A percentile compares a stretch with the other conserved stretches of the same genome.
phyloP scores from a whole-genome alignment of 1,140 invertebrate species.

The Adoxophyes honmai region DNA sequence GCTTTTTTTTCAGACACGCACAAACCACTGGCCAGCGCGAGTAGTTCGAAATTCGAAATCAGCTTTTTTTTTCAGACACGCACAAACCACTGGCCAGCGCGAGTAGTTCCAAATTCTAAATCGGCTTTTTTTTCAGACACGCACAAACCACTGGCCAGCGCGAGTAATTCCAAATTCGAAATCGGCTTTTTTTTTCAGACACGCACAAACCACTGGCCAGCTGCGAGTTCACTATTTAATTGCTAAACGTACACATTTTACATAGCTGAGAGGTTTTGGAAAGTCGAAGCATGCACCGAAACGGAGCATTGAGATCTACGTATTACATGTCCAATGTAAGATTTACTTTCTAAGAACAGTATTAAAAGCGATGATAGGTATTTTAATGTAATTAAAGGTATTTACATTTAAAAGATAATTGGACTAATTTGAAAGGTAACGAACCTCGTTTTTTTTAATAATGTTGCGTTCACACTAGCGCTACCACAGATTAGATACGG shows the following conservation, averaged over 20 bases:
- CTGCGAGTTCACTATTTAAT: slow-evolving; percentile 15
- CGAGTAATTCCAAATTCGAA: slow-evolving; percentile 16
- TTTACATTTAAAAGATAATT: slow-evolving; percentile 6
- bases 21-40: slow-evolving; percentile 30
- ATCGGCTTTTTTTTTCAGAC: slow-evolving; percentile 20
- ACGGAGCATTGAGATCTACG: slow-evolving; percentile 38
- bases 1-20: slow-evolving; percentile 21
- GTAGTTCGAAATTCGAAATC: slow-evolving; percentile 16
- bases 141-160: slow-evolving; percentile 28
- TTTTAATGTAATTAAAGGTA: slow-evolving; percentile 8
- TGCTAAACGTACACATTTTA: slow-evolving; percentile 34
- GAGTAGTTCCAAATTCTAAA: slow-evolving; percentile 11
- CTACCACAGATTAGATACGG: no score
- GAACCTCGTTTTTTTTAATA: no score
- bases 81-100: slow-evolving; percentile 27
- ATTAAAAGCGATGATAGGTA: slow-evolving; percentile 1
- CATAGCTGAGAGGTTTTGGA: slow-evolving; percentile 53
- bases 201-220: slow-evolving; percentile 28
- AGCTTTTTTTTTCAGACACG: slow-evolving; percentile 20
- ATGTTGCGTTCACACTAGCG: no score
- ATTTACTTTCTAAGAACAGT: slow-evolving; percentile 50
- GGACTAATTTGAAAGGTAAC: background rate
- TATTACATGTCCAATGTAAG: slow-evolving; percentile 17
- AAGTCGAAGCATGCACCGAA: slow-evolving; percentile 55
- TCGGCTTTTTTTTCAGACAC: slow-evolving; percentile 21